These are phyloP conservation scores for Channa maculata DNA, from an alignment of 2,113 vertebrate genomes.

Conservation along the genomic window DNA sequence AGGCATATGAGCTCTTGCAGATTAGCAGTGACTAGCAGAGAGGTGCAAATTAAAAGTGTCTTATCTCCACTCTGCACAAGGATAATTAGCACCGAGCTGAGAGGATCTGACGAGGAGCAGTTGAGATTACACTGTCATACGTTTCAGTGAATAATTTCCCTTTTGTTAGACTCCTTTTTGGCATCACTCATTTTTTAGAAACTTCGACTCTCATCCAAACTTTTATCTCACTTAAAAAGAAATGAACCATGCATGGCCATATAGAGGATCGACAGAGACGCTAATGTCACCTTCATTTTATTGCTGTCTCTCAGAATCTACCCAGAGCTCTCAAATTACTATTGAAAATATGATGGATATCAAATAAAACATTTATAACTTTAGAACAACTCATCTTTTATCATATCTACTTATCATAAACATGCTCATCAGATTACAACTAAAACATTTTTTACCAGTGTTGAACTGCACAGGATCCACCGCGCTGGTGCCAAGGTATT, in stretches of 20 bases:
- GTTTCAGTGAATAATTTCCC: background rate
- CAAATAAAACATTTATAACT: slow-evolving; percentile 3
- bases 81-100: slow-evolving; percentile 6
- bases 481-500: slow-evolving; percentile 22
- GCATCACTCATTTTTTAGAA: background rate
- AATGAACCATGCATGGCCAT: background rate
- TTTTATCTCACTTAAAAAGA: background rate
- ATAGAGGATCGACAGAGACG: background rate
- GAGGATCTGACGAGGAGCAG: background rate
- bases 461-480: slow-evolving; percentile 1
- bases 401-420: slow-evolving; percentile 13
- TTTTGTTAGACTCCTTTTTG: background rate
- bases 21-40: background rate
- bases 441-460: slow-evolving; percentile 12
- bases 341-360: slow-evolving; percentile 2
- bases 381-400: background rate
- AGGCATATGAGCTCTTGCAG: background rate
- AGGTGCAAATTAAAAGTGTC: slow-evolving; percentile 22
- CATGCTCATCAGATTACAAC: slow-evolving; percentile 35
- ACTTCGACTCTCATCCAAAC: background rate
- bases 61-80: slow-evolving; percentile 8
- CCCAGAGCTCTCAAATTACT: background rate
- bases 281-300: background rate
- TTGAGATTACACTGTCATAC: background rate
- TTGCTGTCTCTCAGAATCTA: too few relatives aligned